Base-by-base conservation (phyloP, 2,797 vertebrate genomes). In the Pangasius djambal region DNA sequence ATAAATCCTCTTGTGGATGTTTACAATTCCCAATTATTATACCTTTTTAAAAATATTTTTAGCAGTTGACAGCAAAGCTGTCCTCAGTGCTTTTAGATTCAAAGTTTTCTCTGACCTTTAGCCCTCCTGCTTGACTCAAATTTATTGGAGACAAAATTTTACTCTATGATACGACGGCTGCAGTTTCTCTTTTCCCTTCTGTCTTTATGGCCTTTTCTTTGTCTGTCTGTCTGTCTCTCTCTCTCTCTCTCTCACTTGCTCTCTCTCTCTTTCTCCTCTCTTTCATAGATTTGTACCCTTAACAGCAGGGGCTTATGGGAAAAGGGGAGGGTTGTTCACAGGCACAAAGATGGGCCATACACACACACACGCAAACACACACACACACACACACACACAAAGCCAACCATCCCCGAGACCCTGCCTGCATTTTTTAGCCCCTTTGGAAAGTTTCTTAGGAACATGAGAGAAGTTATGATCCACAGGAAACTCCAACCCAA, bases 371-470 rank as follows among this genome's bases (percentile, higher is more conserved):
- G 44, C 74, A 50, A 25, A 74, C 37, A 77, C 74, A 75, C 74
- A 44, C 72, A 44, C 72, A 75, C 37, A 44, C 67, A 86, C 65
- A 86, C 90, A 89, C 87, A 88, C 87, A 87, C 87, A 55, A 91
- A 91, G 40, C 88, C 69, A 63, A 77, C 89, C 86, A 89, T 91
- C 90, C 83, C 91, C 25, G 83, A 85, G 90, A 87, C 88, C 83
- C 86, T 83, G 88, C 92, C 93, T 94, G 92, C 96, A 96, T 97
- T 96, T 96, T 95, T 96, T 90, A 95, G 94, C 92, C 90, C 91
- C 89, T 95, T 94, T 94, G 93, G 95, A 96, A 96, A 96, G 96
- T 97, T 96, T 94, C 96, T 96, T 96, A 96, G 96, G 94, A 96
- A 97, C 96, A 94, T 90, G 87, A 95, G 95, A 96, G 95, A 96